Evolutionary conservation across 2,113 vertebrate genomes (phyloP).

Genomic region (Pomatorhinus ruficollis): DNA sequence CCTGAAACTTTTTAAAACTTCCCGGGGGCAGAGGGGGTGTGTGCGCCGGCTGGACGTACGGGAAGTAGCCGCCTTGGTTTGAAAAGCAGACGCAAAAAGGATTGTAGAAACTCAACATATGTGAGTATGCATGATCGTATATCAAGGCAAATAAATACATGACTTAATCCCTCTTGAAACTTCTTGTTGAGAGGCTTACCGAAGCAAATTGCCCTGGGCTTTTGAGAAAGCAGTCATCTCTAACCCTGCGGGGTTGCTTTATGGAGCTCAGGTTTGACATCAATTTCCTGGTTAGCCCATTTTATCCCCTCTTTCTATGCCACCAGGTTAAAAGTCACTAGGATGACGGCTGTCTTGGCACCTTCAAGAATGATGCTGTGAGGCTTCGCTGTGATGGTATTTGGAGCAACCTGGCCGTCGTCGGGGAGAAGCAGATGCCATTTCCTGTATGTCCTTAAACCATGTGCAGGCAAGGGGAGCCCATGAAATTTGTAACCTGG

Average conservation of each 20-base stretch:
- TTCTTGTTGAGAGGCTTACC: neutral
- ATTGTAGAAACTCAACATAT: neutral
- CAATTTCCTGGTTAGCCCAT: neutral
- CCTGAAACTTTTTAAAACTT: constrained; percentile 46
- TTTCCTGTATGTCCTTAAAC: constrained; percentile 14
- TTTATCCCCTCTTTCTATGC: constrained; percentile 38
- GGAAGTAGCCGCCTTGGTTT: neutral
- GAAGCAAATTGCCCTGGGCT: neutral
- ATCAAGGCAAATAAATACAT: neutral
- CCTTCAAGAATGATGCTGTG: constrained; percentile 8
- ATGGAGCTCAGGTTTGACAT: neutral
- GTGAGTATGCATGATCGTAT: neutral
- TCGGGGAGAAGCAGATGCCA: neutral
- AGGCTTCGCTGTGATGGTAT: constrained; percentile 20
- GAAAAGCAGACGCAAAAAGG: neutral
- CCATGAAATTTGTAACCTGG: constrained; percentile 45
- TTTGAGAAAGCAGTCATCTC: neutral
- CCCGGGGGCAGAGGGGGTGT: neutral
- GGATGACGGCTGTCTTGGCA: constrained; percentile 1
- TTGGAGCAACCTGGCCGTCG: neutral
- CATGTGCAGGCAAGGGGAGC: constrained; percentile 53
- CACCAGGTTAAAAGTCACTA: constrained; percentile 58
- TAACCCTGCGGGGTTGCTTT: neutral
- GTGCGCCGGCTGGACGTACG: neutral
- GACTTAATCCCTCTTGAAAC: neutral